Conservation (phyloP, 2,888 invertebrate species). For the Andrena chrysosceles region DNA sequence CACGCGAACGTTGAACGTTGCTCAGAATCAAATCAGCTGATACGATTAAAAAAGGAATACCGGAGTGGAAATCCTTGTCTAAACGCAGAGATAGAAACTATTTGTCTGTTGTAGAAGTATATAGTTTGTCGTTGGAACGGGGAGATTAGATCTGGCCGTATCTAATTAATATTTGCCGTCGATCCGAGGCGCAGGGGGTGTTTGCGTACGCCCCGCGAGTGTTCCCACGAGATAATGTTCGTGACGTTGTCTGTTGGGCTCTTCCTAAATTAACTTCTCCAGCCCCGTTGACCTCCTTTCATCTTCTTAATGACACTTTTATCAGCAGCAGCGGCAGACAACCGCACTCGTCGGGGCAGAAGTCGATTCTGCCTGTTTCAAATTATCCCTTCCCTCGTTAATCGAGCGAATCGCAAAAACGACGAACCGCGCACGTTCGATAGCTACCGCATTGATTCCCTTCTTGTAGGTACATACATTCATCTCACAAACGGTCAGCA, state of each 20-base stretch:
- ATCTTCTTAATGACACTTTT: slow-evolving; percentile 15
- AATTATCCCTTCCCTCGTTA: not conserved
- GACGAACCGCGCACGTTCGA: not conserved
- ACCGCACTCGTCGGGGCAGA: not conserved
- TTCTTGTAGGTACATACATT: too few relatives aligned
- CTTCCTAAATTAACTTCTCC: slow-evolving; percentile 13
- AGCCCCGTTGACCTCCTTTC: slow-evolving; percentile 9
- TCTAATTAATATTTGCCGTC: slow-evolving; percentile 36
- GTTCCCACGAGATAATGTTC: slow-evolving; percentile 47
- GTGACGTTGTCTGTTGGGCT: slow-evolving; percentile 4
- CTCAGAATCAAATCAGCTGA: too few relatives aligned
- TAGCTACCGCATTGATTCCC: not conserved
- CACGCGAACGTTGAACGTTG: not conserved
- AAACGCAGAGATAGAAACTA: too few relatives aligned
- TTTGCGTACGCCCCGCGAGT: slow-evolving; percentile 22
- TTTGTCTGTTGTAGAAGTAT: too few relatives aligned
- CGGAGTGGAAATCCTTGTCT: too few relatives aligned
- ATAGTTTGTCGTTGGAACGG: not conserved
- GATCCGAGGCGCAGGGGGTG: not conserved
- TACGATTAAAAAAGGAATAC: too few relatives aligned
- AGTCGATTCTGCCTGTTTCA: slow-evolving; percentile 3
- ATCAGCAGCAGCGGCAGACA: slow-evolving; percentile 7
- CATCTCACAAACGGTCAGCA: too few relatives aligned
- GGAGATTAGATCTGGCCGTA: slow-evolving; percentile 16
- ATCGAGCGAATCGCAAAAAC: not conserved